Evolutionary conservation across 2,888 invertebrate genomes (phyloP).

Genomic region (Drosophila suboccidentalis): DNA sequence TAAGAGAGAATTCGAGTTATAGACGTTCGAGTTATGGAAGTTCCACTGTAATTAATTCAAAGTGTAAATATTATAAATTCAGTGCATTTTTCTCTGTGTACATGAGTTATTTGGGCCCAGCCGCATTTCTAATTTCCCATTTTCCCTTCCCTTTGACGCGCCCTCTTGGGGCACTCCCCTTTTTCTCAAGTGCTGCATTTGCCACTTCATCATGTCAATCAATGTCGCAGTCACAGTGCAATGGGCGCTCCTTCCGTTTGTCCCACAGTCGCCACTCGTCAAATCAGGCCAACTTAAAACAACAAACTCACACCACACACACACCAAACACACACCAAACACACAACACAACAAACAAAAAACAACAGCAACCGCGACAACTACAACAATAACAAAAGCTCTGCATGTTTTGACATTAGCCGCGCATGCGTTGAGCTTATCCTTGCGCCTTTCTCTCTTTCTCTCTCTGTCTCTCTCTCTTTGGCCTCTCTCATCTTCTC

Average conservation of each 20-base stretch:
- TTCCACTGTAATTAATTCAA: too few species aligned
- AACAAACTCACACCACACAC: conserved; percentile 60
- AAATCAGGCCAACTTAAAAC: conserved; percentile 71
- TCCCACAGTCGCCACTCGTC: conserved; percentile 34
- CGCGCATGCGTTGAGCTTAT: conserved; percentile 58
- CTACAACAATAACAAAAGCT: conserved; percentile 14
- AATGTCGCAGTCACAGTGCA: conserved; percentile 41
- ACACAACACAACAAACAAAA: not conserved
- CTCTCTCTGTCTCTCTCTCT: conserved; percentile 8
- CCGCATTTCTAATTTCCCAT: not conserved
- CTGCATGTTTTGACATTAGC: conserved; percentile 63
- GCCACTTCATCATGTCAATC: conserved; percentile 63
- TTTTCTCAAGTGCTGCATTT: conserved; percentile 54
- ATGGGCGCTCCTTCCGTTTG: conserved; percentile 13
- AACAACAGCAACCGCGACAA: not conserved
- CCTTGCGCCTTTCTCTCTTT: conserved; percentile 14
- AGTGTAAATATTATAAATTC: too few species aligned
- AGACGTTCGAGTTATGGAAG: too few species aligned
- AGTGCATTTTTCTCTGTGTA: not conserved
- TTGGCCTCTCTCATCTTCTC: conserved; percentile 1
- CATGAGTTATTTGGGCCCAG: conserved; percentile 31
- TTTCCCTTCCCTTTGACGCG: not conserved
- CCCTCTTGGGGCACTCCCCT: conserved; percentile 23
- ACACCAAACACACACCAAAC: conserved; percentile 4
- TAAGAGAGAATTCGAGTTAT: too few species aligned